A percentile compares a stretch with the other conserved stretches of the same genome.
Conservation (phyloP, 2,113 vertebrate genomes). For the Brachypodius melanocephalos region DNA sequence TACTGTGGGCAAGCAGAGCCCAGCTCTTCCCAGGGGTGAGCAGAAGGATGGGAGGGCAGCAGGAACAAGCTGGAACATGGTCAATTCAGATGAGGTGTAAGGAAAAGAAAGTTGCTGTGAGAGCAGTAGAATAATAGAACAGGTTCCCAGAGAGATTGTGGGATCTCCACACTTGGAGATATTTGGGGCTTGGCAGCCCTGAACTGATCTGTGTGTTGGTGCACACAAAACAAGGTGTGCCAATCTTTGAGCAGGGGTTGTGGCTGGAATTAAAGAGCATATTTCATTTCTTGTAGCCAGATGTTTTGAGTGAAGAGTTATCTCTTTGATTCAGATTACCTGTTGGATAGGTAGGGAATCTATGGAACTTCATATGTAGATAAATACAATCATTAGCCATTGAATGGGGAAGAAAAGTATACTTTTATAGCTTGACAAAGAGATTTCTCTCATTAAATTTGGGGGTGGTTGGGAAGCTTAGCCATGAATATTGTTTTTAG, state of each 20-base stretch:
- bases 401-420: not conserved
- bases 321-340: not conserved
- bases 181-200: not conserved
- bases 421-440: not conserved
- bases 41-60: not conserved
- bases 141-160: not conserved
- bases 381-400: not conserved
- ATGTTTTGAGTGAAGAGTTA: not conserved
- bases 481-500: not conserved
- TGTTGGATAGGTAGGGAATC: not conserved
- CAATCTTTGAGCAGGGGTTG: not conserved
- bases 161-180: not conserved
- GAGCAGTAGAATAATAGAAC: not conserved
- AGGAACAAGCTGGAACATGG: not conserved
- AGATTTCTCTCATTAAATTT: not conserved
- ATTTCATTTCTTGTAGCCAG: not conserved
- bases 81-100: not conserved
- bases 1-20: not conserved
- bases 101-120: not conserved
- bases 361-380: not conserved
- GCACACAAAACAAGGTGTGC: not conserved
- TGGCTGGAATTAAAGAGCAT: not conserved
- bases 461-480: not conserved
- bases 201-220: not conserved
- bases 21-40: not conserved